Evolutionary conservation across 1,140 invertebrate genomes (phyloP).

Genomic region (Drosophila nannoptera): DNA sequence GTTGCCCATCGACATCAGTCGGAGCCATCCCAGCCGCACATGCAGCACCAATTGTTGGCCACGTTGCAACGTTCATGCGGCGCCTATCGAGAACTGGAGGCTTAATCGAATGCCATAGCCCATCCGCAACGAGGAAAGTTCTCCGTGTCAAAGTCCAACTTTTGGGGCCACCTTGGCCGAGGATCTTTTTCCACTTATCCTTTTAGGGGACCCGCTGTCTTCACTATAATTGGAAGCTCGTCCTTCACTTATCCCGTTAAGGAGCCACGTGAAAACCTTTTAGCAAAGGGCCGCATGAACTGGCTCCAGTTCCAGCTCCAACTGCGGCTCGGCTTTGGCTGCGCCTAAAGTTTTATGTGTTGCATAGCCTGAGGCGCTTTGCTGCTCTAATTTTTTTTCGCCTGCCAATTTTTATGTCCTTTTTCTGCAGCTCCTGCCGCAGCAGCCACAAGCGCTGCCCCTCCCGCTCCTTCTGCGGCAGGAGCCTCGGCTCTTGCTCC

Average conservation of each 20-base stretch:
- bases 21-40: slow-evolving; percentile 18
- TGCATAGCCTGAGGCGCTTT: slow-evolving; percentile 70
- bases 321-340: slow-evolving; percentile 4
- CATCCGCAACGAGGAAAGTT: too few relatives aligned
- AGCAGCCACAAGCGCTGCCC: too few relatives aligned
- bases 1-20: slow-evolving; percentile 51
- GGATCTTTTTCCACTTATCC: too few relatives aligned
- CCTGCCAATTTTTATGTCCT: slow-evolving; percentile 11
- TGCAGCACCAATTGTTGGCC: background rate
- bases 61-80: slow-evolving; percentile 22
- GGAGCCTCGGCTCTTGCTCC: background rate
- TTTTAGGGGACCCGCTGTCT: too few relatives aligned
- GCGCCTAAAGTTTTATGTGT: slow-evolving; percentile 62
- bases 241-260: slow-evolving; percentile 5
- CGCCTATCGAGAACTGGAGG: background rate
- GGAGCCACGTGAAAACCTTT: slow-evolving; percentile 4
- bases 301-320: slow-evolving; percentile 4
- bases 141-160: background rate
- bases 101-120: too few relatives aligned
- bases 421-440: slow-evolving; percentile 22
- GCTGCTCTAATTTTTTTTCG: slow-evolving; percentile 67
- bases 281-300: slow-evolving; percentile 5
- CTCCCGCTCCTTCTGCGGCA: too few relatives aligned
- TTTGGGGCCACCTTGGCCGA: background rate
- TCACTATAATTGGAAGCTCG: too few relatives aligned